Evolutionary conservation across 2,113 vertebrate species (phyloP), one percentile per base, ranked within the genome.

Genomic region (Tragelaphus buxtoni): DNA sequence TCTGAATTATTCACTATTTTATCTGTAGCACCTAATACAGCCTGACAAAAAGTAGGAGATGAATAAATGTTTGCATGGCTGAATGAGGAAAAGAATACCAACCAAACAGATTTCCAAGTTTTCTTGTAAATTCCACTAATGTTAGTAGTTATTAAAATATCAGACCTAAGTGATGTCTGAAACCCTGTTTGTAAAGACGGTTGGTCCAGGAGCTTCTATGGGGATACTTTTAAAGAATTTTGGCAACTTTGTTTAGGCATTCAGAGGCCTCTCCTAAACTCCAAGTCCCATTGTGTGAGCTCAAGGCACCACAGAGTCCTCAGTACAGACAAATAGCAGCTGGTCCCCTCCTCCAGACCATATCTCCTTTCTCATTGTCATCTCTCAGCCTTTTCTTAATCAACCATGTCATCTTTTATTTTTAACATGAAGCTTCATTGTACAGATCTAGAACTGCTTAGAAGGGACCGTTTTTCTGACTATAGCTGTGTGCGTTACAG

Each of bases 351-450:
- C 56, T 80, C 80, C 79, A 93, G 56, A 53, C 39, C 84, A 28
- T 11, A 87, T 53, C 56, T 95, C 85, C 94, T 92, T 96, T 92
- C 89, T 86, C 63, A 94, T 82, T 96, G 91, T 82, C 65, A 32
- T 93, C 35, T 60, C 63, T 83, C 79, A 92, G 85, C 47, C 93
- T 94, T 96, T 94, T 93, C 35, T 82, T 32, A 96, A 69, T 83
- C 82, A 79, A 13, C 49, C 89, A 4, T 55, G 61, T 95, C 93
- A 90, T 90, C 61, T 94, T 87, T 92, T 95, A 92, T 83, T 96
- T 96, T 97, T 96, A 95, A 93, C 89, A 74, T 10, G 42, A 58
- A 16, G 9, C 63, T 92, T 95, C 87, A 79, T 88, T 86, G 88
- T 63, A 32, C 42, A 84, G 69, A 53, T 72, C 51, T 76, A 93